A percentile compares a stretch with the other conserved stretches of the same genome.
phyloP scores from a whole-genome alignment of 2,888 invertebrate genomes.

The Clanis bilineata region DNA sequence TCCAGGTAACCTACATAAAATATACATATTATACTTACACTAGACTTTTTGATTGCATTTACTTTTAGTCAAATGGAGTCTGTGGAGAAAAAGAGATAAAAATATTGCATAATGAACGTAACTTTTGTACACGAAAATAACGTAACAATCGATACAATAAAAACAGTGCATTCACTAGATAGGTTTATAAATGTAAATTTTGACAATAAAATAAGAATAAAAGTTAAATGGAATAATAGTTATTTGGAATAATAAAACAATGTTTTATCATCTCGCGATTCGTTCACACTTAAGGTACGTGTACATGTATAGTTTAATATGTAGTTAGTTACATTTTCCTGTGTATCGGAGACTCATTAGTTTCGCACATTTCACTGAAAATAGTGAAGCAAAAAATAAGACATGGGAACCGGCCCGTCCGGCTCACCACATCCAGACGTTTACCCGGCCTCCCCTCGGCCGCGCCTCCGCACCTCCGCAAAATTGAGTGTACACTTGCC shows the following conservation, averaged over 20 bases:
- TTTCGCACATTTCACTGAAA: constrained; percentile 11
- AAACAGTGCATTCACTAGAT: not conserved
- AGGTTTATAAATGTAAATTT: no score
- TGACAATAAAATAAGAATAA: no score
- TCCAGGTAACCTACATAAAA: constrained; percentile 23
- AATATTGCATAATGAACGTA: no score
- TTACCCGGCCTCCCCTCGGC: constrained; percentile 22
- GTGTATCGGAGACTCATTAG: not conserved
- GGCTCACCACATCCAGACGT: constrained; percentile 53
- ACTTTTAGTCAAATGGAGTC: not conserved
- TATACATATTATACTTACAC: constrained; percentile 21
- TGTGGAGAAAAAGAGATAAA: no score
- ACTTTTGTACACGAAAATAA: no score
- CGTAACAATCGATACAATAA: no score
- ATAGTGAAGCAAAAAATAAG: constrained; percentile 54
- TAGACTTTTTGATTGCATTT: not conserved
- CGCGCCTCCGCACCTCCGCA: constrained; percentile 32
- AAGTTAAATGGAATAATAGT: no score
- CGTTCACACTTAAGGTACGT: not conserved
- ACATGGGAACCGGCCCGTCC: constrained; percentile 31
- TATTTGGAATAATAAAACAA: not conserved
- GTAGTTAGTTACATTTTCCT: constrained; percentile 32
- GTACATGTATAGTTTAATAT: constrained; percentile 25
- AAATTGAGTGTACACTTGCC: constrained; percentile 65
- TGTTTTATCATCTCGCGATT: not conserved